Evolutionary conservation across 1,140 invertebrate species (phyloP).

Genomic region (Lepidurus arcticus): DNA sequence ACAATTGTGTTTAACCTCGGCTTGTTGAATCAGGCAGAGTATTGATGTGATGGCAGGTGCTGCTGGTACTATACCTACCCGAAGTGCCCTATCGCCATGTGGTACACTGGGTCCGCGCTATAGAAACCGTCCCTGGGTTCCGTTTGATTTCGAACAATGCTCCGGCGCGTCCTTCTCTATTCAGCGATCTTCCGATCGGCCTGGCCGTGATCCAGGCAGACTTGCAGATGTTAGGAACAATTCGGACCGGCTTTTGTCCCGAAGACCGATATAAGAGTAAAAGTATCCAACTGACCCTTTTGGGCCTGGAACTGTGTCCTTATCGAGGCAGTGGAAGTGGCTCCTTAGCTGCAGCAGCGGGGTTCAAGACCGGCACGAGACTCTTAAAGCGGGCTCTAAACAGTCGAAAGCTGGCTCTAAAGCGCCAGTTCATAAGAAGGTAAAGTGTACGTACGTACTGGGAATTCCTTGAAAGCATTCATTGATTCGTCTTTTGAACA

Average conservation of each 20-base stretch:
- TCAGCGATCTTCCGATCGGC: not conserved
- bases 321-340: not conserved
- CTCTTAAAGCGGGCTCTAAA: not conserved
- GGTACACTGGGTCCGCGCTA: not conserved
- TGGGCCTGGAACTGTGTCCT: no score
- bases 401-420: not conserved
- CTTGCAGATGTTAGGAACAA: not conserved
- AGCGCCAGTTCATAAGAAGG: not conserved
- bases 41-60: constrained; percentile 14
- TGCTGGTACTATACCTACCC: not conserved
- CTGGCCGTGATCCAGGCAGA: not conserved
- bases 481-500: not conserved
- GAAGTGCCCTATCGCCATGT: constrained; percentile 5
- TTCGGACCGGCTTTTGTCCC: not conserved
- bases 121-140: not conserved
- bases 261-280: not conserved
- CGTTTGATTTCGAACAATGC: constrained; percentile 13
- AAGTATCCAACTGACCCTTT: not conserved
- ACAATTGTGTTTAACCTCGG: constrained; percentile 7
- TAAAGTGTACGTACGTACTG: not conserved
- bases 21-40: constrained; percentile 10
- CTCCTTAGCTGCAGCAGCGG: not conserved
- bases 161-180: not conserved
- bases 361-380: not conserved
- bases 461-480: not conserved